Evolutionary conservation across 2,113 vertebrate species (phyloP), one percentile per base, ranked within the genome.

Genomic region (Nothobranchius kuhntae): DNA sequence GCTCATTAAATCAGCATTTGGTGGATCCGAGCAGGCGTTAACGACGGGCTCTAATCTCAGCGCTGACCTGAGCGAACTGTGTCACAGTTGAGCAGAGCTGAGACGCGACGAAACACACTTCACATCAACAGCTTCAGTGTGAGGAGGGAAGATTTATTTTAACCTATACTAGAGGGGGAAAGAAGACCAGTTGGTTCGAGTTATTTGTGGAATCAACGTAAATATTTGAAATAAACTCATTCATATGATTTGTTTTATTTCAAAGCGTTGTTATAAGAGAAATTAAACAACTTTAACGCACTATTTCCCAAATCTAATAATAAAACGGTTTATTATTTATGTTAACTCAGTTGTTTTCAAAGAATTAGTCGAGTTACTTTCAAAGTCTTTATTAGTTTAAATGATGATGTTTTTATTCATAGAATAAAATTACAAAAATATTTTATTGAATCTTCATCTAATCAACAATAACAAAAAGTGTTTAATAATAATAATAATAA

Each of bases 1-100:
- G 84, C 85, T 88, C 88, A 89, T 92, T 91, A 91, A 85, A 89
- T 60, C 76, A 84, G 83, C 86, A 86, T 88, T 88, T 85, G 78
- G 82, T 81, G 81, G 56, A 53, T 76, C 80, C 68, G 77, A 77
- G 86, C 76, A 75, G 82, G 85, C 83, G 86, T 89, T 87, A 86
- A 86, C 75, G 81, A 88, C 83, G 77, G 68, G 80, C 84, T 81
- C 77, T 90, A 88, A 90, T 88, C 87, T 87, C 68, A 46, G 77
- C 74, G 61, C 54, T 85, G 87, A 85, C 80, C 86, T 64, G 73
- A 47, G 67, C 77, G 12, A 75, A 86, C 54, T 72, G 82, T 83
- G 85, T 68, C 73, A 79, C 82, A 58, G 80, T 56, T 71, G 68
- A 71, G 72, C 68, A 26, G 68, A 65, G 73, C 73, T 40, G 73